These are phyloP conservation scores for Vireo griseus DNA, from an alignment of 2,797 vertebrate genomes.

Conservation along the genomic window DNA sequence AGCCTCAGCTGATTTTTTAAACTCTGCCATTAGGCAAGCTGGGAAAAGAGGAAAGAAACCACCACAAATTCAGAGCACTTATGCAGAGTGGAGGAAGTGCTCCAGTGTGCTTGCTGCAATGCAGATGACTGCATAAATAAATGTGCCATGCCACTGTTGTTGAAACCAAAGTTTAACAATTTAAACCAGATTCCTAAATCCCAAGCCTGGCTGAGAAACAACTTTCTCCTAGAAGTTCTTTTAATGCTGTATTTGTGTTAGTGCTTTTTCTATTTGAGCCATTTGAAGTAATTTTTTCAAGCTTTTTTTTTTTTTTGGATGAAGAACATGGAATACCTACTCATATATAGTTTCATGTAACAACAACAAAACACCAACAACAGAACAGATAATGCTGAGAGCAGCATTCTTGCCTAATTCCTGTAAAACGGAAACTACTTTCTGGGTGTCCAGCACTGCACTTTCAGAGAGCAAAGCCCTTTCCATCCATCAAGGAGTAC, in stretches of 20 bases:
- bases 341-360: neutral
- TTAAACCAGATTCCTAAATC: neutral
- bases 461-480: neutral
- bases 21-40: neutral
- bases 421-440: neutral
- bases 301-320: no score
- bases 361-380: neutral
- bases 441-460: neutral
- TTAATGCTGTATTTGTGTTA: neutral
- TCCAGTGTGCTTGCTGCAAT: neutral
- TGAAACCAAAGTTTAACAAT: neutral
- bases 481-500: neutral
- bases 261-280: neutral
- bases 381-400: neutral
- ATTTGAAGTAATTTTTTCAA: neutral
- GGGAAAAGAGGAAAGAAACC: neutral
- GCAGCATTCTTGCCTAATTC: neutral
- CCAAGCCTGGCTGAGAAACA: neutral
- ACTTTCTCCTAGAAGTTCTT: neutral
- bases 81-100: neutral
- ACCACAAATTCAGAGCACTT: neutral
- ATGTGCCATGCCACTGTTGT: neutral
- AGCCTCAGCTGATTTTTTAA: neutral
- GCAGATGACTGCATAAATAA: neutral
- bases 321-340: neutral